Base-by-base conservation (phyloP, 2,888 invertebrate species). In the Zele albiditarsus region DNA sequence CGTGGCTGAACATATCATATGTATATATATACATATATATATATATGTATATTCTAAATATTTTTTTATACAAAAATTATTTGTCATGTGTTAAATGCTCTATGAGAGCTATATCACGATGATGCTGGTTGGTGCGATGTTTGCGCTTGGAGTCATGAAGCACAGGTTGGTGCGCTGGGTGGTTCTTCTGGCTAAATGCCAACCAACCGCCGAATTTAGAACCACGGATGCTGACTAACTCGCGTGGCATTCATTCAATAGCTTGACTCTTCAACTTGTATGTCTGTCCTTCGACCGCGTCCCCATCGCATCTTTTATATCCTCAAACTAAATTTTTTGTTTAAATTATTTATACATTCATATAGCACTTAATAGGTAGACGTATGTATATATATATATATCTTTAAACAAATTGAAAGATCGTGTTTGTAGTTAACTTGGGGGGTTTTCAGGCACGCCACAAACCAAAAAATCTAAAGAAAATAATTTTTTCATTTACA, bases 191-290 rank as follows among this genome's bases (percentile, higher is more conserved):
- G 88, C 87, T 28, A 73, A 77, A 76, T 73, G 88, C 89, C 88
- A 88, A 84, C 80, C 84, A 82, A 84, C 82, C 82, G 87, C 84
- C 86, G 85, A 86, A 89, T 88, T 89, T 89, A 89, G 89, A 87
- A 86, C 82, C 87, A 84, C 84, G 75, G 86, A 84, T 84, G 88
- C 88, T 89, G 89, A 89, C 89, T 89, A 88, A 89, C 87, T 84
- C 85, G 84, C 85, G 86, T 87, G 85, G 87, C 87, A 89, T 89
- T 88, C 89, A 89, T 89, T 89, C 88, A 89, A 85, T 85, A 73
- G 76, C 79, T 78, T 79, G 77, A 75, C 75, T 77, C 79, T 77
- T 78, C 78, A 80, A 76, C 63, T 68, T 73, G 68, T 70, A 38
- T 60, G 16, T 73, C 49, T 73, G 69, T 69, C 74, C 63, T 74